A percentile compares a stretch with the other conserved stretches of the same genome.
These are phyloP conservation scores for Noctua janthina DNA, from an alignment of 2,888 invertebrate genomes.

Conservation along the genomic window DNA sequence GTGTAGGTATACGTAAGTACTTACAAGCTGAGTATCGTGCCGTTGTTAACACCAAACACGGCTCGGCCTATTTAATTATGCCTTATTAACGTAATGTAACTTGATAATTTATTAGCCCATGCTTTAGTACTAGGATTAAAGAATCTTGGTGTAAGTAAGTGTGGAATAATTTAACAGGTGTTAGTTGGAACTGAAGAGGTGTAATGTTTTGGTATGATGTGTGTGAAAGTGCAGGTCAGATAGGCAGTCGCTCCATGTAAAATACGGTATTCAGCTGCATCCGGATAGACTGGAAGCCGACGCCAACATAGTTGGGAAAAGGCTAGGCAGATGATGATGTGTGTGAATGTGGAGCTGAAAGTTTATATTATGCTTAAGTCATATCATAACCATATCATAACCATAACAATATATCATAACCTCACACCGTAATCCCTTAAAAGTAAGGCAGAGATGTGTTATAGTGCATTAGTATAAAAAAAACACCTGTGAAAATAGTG, in stretches of 20 bases:
- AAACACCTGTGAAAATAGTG: not conserved
- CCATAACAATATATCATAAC: not conserved
- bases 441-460: not conserved
- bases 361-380: not conserved
- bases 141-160: slow-evolving; percentile 11
- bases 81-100: slow-evolving; percentile 76
- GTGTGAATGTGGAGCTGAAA: not conserved
- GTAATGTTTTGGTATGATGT: not conserved
- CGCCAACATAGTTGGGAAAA: too few relatives aligned
- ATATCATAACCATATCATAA: not conserved
- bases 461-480: not conserved
- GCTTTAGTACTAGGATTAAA: slow-evolving; percentile 30
- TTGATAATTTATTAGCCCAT: slow-evolving; percentile 68
- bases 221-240: not conserved
- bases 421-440: not conserved
- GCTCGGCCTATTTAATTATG: slow-evolving; percentile 77
- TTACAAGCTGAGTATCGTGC: slow-evolving; percentile 47
- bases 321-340: not conserved
- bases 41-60: slow-evolving; percentile 73
- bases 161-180: slow-evolving; percentile 8
- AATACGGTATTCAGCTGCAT: too few relatives aligned
- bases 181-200: not conserved
- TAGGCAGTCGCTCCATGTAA: too few relatives aligned
- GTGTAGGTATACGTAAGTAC: not conserved
- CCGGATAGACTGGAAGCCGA: too few relatives aligned